Base-by-base conservation (phyloP, 2,113 vertebrate genomes). In the Onychorhynchus coronatus region DNA sequence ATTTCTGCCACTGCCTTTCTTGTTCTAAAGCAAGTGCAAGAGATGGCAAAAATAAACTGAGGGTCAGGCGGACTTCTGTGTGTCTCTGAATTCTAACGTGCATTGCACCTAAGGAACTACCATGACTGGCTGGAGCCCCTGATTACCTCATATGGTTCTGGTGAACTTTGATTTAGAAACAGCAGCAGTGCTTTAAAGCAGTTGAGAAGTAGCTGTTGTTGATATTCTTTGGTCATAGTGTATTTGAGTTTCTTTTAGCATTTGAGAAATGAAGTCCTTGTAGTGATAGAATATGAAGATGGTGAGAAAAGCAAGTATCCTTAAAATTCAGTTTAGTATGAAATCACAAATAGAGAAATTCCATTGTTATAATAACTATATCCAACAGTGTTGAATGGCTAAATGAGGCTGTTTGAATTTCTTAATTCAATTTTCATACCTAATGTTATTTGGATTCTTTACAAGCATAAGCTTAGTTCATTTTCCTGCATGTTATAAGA, bases 21-120 rank as follows among this genome's bases (percentile, higher is more conserved):
- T 66, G 18, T 88, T 66, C 44, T 65, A 28, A 49, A 56, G 55
- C n/a, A 76, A 65, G 23, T 21, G 8, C 11, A 49, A n/a, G 63
- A 80, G 46, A 14, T 46, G 55, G 12, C 20, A 93, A 79, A 82
- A 75, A 44, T 22, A 37, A 39, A 13, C 4, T 2, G 71, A 39
- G 22, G 21, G 15, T 70, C 7, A 17, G 49, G 46, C 23, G 56
- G 67, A 12, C 23, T 71, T 41, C 2, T 16, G 15, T 17, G 27
- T 1, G 0, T 30, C 24, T 50, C 23, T 33, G n/a, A 27, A 30
- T n/a, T 41, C 0, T 6, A 27, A 1, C 10, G 30, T 53, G 41
- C 17, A 0, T 14, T 71, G 72, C 28, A 12, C 41, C n/a, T 33
- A 3, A 1, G 3, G 39, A 82, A 12, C 58, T 13, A 44, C 30